Base-by-base conservation (phyloP, 64 coral and sea anemone genomes). In the Catalaphyllia jardinei region DNA sequence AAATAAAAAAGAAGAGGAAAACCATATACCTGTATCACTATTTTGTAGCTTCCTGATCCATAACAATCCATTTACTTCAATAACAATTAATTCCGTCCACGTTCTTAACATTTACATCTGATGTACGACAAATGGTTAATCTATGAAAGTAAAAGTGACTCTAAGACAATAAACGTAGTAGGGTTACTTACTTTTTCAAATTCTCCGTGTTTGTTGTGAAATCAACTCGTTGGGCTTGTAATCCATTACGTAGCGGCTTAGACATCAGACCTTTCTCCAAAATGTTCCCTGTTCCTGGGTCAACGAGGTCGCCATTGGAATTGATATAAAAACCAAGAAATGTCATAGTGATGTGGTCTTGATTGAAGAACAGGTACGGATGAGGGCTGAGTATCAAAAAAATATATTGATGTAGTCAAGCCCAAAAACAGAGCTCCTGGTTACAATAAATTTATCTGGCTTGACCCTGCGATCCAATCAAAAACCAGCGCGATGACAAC, bases 341-440 rank as follows among this genome's bases (percentile, higher is more conserved):
- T 4, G 95, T 98, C 92, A 98, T 92, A 20, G 92, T 94, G 29
- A 79, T 79, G 80, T 82, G 85, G 38, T 98, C 95, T 77, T 88
- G 51, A 38, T 98, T 98, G 76, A 98, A 98, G 61, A 98, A 98
- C 16, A 98, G 90, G 92, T 98, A 94, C 1, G 93, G 93, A 73
- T 94, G 93, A 42, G 88, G 82, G 54, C 93, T 94, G 64, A 22
- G 89, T 71, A 33, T 15, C 39, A 87, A 67, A 79, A 78, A 9
- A 71, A 15, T 24, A 67, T 16, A 4, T 15, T 63, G 61, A 63
- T 15, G 3, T 22, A 35, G 33, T 1, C 33, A 35, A 35, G 33
- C 33, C 33, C 3, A 35, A 35, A 35, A 35, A 35, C 33, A 35
- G 33, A 35, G 33, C 33, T 35, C 33, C 33, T 35, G 33, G 33